These are phyloP conservation scores for Helarctos malayanus DNA, from an alignment of 2,797 vertebrate species.

Conservation along the genomic window DNA sequence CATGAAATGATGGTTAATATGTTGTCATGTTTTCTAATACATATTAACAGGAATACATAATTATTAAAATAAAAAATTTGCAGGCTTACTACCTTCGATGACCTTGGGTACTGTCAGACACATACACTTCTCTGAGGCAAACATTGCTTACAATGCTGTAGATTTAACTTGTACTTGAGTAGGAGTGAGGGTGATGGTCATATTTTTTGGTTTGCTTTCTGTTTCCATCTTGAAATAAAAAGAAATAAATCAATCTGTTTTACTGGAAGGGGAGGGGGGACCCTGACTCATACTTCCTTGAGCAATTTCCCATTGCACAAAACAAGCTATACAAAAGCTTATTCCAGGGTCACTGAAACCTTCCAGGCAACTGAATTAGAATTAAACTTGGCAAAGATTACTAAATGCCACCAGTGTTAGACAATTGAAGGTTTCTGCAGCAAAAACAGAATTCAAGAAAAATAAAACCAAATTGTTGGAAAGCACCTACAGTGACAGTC, in stretches of 20 bases:
- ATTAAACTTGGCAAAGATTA: conserved; percentile 70
- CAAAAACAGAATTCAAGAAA: conserved; percentile 71
- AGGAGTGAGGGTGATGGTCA: neutral
- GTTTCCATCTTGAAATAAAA: conserved; percentile 34
- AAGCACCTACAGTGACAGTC: conserved; percentile 54
- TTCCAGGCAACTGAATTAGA: conserved; percentile 60
- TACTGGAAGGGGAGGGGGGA: neutral
- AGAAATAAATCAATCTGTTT: conserved; percentile 59
- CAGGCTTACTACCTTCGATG: neutral
- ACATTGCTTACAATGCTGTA: neutral
- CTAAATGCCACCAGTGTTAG: conserved; percentile 59
- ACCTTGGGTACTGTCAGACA: neutral
- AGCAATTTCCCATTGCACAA: conserved; percentile 60
- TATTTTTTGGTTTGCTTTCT: conserved; percentile 10
- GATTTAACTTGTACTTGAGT: neutral
- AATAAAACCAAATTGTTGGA: conserved; percentile 65
- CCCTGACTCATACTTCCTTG: conserved; percentile 73
- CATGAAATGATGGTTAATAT: conserved; percentile 28
- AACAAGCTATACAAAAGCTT: conserved; percentile 62
- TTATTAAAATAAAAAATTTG: neutral
- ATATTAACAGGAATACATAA: conserved; percentile 20
- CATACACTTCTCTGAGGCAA: neutral
- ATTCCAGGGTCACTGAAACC: conserved; percentile 29
- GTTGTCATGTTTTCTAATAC: neutral
- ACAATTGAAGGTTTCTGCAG: conserved; percentile 59